phyloP scores from a whole-genome alignment of 2,888 invertebrate species.

The Sipunculus nudus region DNA sequence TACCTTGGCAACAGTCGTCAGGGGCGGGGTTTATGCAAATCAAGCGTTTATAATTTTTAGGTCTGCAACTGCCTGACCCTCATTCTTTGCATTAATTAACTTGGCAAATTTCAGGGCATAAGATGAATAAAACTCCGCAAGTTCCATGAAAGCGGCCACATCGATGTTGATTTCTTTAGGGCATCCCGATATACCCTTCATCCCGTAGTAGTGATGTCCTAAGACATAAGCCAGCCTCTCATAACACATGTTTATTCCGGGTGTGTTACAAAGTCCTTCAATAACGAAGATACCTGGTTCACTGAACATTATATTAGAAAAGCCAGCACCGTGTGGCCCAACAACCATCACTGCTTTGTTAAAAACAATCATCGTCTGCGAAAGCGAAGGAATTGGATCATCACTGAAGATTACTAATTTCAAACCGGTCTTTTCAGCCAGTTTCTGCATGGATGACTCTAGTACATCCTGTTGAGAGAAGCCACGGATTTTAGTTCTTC shows the following conservation, averaged over 20 bases:
- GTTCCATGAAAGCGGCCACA: too few species aligned
- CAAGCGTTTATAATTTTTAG: too few species aligned
- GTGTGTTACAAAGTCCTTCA: conserved; percentile 41
- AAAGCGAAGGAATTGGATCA: conserved; percentile 28
- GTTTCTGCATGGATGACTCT: conserved; percentile 2
- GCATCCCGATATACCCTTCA: too few species aligned
- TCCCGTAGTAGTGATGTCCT: conserved; percentile 31
- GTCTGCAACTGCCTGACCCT: too few species aligned
- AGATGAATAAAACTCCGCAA: too few species aligned
- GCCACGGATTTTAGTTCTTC: conserved; percentile 17
- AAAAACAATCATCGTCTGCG: conserved; percentile 30
- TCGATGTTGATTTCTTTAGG: too few species aligned
- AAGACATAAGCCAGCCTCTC: conserved; percentile 33
- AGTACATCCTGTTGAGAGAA: conserved; percentile 11
- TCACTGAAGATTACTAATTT: conserved; percentile 33
- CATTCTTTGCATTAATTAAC: too few species aligned
- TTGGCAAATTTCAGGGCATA: too few species aligned
- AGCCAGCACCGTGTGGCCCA: conserved; percentile 42
- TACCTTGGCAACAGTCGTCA: too few species aligned
- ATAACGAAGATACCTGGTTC: conserved; percentile 31
- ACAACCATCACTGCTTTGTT: conserved; percentile 31
- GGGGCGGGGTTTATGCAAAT: too few species aligned
- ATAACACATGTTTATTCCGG: conserved; percentile 43
- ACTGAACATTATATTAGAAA: conserved; percentile 35
- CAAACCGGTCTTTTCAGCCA: conserved; percentile 13